Percentiles rank a stretch among this genome's conserved stretches.
Conservation (phyloP, 30 jellyfish, hydroid and myxozoan genomes). For the Pelagia noctiluca region DNA sequence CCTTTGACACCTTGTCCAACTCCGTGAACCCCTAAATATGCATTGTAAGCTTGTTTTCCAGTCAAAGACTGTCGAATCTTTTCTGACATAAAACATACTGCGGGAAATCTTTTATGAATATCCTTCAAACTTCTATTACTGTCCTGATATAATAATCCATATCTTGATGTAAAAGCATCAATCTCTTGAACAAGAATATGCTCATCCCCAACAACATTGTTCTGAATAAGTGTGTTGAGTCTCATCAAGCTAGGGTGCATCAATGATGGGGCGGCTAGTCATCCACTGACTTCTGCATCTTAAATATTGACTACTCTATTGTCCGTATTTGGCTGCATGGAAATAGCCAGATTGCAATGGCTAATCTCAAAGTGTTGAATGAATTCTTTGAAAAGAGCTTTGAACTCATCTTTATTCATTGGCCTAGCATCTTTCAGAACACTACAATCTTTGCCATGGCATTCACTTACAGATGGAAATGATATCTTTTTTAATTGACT, state of each 20-base stretch:
- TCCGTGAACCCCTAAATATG: neutral
- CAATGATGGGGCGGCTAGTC: neutral
- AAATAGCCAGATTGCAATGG: too few species aligned
- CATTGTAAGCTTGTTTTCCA: conserved; percentile 22
- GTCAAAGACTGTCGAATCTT: neutral
- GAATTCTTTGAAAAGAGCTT: too few species aligned
- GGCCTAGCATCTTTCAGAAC: too few species aligned
- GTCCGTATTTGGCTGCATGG: too few species aligned
- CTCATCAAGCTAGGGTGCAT: conserved; percentile 1
- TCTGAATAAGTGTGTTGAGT: neutral
- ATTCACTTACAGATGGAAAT: too few species aligned
- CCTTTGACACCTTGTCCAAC: conserved; percentile 10
- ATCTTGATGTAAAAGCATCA: conserved; percentile 4
- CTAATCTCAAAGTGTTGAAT: too few species aligned
- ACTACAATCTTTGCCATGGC: too few species aligned
- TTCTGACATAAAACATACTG: neutral
- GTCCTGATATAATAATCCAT: neutral
- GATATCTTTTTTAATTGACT: too few species aligned
- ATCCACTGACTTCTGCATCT: too few species aligned
- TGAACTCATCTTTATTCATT: too few species aligned
- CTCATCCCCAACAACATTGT: neutral
- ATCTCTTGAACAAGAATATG: conserved; percentile 24
- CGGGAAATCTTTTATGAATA: conserved; percentile 3
- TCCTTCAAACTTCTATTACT: conserved; percentile 1
- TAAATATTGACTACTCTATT: too few species aligned